A percentile compares a stretch with the other conserved stretches of the same genome.
Evolutionary conservation across 2,113 vertebrate species (phyloP).

Genomic region (Pelobates fuscus): DNA sequence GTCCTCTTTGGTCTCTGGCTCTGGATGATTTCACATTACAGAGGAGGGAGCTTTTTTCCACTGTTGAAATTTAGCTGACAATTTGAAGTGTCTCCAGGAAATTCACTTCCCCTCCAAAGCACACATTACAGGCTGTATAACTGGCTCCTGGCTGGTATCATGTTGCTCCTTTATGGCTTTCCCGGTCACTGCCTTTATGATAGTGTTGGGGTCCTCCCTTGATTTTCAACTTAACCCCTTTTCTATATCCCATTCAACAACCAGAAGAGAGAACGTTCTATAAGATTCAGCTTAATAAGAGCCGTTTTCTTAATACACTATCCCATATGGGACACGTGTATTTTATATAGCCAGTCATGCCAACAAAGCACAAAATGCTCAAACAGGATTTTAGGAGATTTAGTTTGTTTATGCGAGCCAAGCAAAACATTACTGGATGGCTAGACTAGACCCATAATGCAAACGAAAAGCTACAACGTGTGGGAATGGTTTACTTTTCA

Average conservation of each 20-base stretch:
- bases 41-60: constrained; percentile 44
- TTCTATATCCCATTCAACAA: constrained; percentile 13
- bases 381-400: constrained; percentile 2
- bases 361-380: constrained; percentile 6
- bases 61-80: constrained; percentile 50
- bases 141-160: constrained; percentile 44
- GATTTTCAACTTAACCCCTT: constrained; percentile 38
- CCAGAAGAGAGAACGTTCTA: constrained; percentile 2
- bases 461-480: background rate
- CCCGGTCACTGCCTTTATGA: constrained; percentile 42
- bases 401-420: background rate
- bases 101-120: constrained; percentile 50
- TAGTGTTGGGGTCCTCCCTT: constrained; percentile 44
- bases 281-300: background rate
- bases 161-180: constrained; percentile 48
- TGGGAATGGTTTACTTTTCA: background rate
- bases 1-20: constrained; percentile 2
- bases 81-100: constrained; percentile 52
- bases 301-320: background rate
- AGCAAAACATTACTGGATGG: background rate
- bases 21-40: constrained; percentile 45
- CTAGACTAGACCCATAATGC: background rate
- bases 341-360: background rate
- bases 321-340: background rate
- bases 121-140: constrained; percentile 45